Evolutionary conservation across 2,888 invertebrate genomes (phyloP), one percentile per base, ranked within the genome.

Genomic region (Acleris literana): DNA sequence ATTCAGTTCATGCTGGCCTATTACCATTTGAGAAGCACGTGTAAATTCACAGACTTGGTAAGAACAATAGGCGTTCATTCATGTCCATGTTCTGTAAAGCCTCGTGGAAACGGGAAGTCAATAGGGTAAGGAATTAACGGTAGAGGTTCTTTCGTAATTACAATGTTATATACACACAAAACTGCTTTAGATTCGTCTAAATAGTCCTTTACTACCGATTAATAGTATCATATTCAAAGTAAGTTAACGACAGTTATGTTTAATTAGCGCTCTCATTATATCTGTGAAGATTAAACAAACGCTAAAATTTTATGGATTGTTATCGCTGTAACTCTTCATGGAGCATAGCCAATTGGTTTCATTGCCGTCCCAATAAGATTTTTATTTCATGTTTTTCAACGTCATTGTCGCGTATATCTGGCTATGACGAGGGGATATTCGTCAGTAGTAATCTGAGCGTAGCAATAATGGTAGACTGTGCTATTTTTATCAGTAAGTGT

Each of bases 1-100:
- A 77, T 77, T 75, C 73, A 77, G 76, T 66, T 69, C 70, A 76
- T 69, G 63, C 74, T 73, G 74, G 6, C 11, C 57, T 61, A 62
- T 51, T 53, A 18, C 46, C 39, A 56, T 62, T 11, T n/a, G 9
- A 58, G 58, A 39, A 66, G 46, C 52, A 62, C 25, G 52, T 56
- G 66, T 18, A 57, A 53, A 62, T 25, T 44, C 51, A 56, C 46
- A 22, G 52, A 61, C 56, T 18, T n/a, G 44, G 44, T 29, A 46
- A 65, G 60, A 59, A 60, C 54, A 25, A 25, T 39, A 22, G 17
- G 25, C 17, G 57, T 62, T 66, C 66, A 52, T 53, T 62, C 48
- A 48, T 22, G 53, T 29, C 56, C 56, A 44, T 46, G n/a, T 46
- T n/a, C 46, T 39, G 55, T 48, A 17, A 16, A 43, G 48, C 57